phyloP scores from a whole-genome alignment of 2,113 vertebrate genomes.

The Brachionichthys hirsutus region DNA sequence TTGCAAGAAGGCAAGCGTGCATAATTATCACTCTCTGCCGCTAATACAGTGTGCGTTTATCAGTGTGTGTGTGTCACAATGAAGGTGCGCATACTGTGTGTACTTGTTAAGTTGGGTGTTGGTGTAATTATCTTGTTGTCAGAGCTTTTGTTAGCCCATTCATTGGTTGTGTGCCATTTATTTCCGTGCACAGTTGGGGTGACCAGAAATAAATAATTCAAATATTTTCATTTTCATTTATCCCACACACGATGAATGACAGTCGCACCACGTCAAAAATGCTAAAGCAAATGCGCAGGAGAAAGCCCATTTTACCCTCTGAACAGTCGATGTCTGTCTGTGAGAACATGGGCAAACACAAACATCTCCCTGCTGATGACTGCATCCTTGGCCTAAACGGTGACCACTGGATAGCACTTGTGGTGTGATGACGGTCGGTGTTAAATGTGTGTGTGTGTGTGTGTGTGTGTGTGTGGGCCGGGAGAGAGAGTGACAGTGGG shows the following conservation, averaged over 20 bases:
- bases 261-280: conserved; percentile 24
- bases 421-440: conserved; percentile 53
- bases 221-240: conserved; percentile 54
- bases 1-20: conserved; percentile 9
- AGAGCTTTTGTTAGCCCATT: conserved; percentile 39
- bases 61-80: conserved; percentile 2
- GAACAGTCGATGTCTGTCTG: conserved; percentile 52
- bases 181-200: conserved; percentile 20
- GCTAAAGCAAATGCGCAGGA: conserved; percentile 47
- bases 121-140: conserved; percentile 28
- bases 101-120: background rate
- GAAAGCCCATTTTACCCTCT: conserved; percentile 46
- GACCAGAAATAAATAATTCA: conserved; percentile 45
- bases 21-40: conserved; percentile 4
- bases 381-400: conserved; percentile 48
- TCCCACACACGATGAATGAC: conserved; percentile 44
- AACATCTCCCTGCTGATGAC: conserved; percentile 55
- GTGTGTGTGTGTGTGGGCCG: conserved; percentile 5
- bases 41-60: conserved; percentile 1
- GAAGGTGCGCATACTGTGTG: conserved; percentile 2
- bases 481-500: background rate
- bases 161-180: conserved; percentile 25
- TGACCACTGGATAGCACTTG: conserved; percentile 58
- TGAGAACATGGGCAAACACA: conserved; percentile 64
- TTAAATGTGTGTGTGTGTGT: conserved; percentile 46